Percentiles rank a stretch among this genome's conserved stretches.
These are phyloP conservation scores for Nibea albiflora DNA, from an alignment of 2,113 vertebrate genomes.

Conservation along the genomic window DNA sequence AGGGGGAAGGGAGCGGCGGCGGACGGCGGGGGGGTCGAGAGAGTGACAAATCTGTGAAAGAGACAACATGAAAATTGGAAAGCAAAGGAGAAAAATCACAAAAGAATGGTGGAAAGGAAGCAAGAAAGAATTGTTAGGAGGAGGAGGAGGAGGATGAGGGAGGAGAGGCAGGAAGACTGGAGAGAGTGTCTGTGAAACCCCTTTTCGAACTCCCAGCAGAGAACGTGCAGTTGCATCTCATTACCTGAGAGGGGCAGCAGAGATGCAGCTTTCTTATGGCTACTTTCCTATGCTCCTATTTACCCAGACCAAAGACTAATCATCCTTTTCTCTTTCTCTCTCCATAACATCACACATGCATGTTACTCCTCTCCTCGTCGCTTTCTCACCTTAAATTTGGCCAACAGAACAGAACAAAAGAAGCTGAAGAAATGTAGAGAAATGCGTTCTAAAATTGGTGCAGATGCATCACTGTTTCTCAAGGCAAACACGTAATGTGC, in stretches of 20 bases:
- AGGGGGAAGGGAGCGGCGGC: conserved; percentile 1
- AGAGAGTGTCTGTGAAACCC: conserved; percentile 16
- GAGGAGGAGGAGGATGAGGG: background rate
- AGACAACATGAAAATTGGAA: conserved; percentile 34
- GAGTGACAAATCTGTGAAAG: conserved; percentile 19
- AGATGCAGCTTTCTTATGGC: conserved; percentile 77
- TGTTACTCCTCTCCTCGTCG: background rate
- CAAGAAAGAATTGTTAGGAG: background rate
- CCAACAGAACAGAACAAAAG: background rate
- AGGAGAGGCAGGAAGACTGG: background rate
- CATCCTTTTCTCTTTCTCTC: conserved; percentile 17
- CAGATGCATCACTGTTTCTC: background rate
- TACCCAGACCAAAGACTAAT: conserved; percentile 46
- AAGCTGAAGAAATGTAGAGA: background rate
- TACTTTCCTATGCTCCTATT: conserved; percentile 42
- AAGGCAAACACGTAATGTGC: conserved; percentile 11
- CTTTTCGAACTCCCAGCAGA: conserved; percentile 30
- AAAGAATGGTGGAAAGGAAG: conserved; percentile 12
- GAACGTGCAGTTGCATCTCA: conserved; percentile 57
- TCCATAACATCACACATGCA: background rate
- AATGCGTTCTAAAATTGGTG: conserved; percentile 26
- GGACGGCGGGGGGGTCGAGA: background rate
- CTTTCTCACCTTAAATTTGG: conserved; percentile 17
- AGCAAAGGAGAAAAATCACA: conserved; percentile 7
- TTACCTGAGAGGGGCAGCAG: conserved; percentile 83